phyloP scores from a whole-genome alignment of 2,888 invertebrate genomes.

The Cyclophora punctaria region DNA sequence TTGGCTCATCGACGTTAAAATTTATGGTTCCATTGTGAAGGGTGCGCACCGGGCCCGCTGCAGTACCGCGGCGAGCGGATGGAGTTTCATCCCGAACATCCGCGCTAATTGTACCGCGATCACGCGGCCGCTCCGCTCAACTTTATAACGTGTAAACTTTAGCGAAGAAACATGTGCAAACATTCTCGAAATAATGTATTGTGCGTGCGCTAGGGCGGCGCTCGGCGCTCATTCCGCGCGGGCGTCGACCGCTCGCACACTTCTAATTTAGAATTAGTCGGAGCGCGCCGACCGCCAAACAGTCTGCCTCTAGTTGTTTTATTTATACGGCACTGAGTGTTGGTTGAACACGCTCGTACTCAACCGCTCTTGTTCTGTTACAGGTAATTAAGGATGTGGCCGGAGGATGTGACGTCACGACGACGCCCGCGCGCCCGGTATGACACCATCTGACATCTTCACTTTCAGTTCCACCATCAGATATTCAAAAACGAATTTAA shows the following conservation, averaged over 20 bases:
- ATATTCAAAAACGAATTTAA: too few relatives aligned
- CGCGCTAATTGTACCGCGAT: constrained; percentile 32
- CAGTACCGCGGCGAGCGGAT: constrained; percentile 14
- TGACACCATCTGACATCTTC: too few relatives aligned
- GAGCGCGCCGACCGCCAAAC: constrained; percentile 45
- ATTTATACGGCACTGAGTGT: constrained; percentile 13
- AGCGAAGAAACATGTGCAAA: constrained; percentile 37
- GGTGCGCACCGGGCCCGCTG: constrained; percentile 7
- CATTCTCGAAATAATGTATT: constrained; percentile 49
- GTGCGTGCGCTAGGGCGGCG: constrained; percentile 19
- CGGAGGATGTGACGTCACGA: constrained; percentile 14
- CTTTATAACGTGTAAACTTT: constrained; percentile 35
- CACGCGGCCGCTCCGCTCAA: constrained; percentile 19
- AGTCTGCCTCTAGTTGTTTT: constrained; percentile 35
- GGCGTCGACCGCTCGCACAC: constrained; percentile 24
- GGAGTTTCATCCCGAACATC: constrained; percentile 21
- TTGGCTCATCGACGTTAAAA: constrained; percentile 26
- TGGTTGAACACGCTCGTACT: constrained; percentile 6
- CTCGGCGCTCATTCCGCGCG: constrained; percentile 9
- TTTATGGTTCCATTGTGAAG: constrained; percentile 38
- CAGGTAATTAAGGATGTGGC: constrained; percentile 26
- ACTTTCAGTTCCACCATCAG: too few relatives aligned
- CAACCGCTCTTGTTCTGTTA: constrained; percentile 21
- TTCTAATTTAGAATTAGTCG: constrained; percentile 41
- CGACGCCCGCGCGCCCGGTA: background rate